Percentiles rank a stretch among this genome's conserved stretches.
These are phyloP conservation scores for Caradrina kadenii DNA, from an alignment of 2,888 invertebrate species.

Conservation along the genomic window DNA sequence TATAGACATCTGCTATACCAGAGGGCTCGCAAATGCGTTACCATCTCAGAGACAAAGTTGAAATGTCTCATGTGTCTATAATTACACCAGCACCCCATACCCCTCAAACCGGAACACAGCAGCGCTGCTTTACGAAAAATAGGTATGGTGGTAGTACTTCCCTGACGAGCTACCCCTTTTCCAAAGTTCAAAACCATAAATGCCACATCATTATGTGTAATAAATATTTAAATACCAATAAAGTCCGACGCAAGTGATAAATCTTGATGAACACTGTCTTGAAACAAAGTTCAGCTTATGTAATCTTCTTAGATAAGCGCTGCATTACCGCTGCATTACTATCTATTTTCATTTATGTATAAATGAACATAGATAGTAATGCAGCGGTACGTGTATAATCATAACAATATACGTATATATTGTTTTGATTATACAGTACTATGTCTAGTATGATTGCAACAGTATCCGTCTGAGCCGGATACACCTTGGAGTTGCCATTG, in stretches of 20 bases:
- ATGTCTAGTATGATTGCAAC: slow-evolving; percentile 5
- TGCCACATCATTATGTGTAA: neutral
- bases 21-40: no score
- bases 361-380: no score
- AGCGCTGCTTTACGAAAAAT: no score
- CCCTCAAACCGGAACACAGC: no score
- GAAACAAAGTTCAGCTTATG: slow-evolving; percentile 12
- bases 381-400: no score
- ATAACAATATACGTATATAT: slow-evolving; percentile 1
- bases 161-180: no score
- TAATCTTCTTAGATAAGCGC: slow-evolving; percentile 28
- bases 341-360: neutral
- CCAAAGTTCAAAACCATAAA: neutral
- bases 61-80: no score
- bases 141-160: no score
- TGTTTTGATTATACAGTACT: slow-evolving; percentile 25
- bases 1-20: no score
- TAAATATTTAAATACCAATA: slow-evolving; percentile 7
- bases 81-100: no score
- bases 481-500: neutral
- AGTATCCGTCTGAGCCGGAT: neutral
- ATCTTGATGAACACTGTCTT: neutral
- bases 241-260: slow-evolving; percentile 10
- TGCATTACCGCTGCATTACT: neutral
- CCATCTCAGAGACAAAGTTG: no score